These are phyloP conservation scores for Homalodisca vitripennis DNA, from an alignment of 1,140 invertebrate species.

Conservation along the genomic window DNA sequence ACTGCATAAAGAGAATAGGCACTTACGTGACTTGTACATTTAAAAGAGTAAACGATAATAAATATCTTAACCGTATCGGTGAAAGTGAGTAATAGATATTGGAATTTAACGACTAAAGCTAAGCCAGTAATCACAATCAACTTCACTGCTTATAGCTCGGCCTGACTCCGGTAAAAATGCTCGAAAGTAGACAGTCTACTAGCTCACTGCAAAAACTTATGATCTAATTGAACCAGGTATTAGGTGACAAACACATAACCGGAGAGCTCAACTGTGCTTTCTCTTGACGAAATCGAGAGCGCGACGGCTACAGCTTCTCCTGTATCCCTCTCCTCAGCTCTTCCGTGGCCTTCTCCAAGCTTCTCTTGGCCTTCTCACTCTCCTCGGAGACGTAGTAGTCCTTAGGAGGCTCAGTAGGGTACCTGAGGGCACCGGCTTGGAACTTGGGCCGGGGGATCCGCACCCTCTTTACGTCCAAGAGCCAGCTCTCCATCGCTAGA, in stretches of 20 bases:
- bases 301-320: slow-evolving; percentile 61
- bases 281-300: no score
- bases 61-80: no score
- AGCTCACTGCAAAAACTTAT: background rate
- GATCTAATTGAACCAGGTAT: slow-evolving; percentile 14
- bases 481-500: slow-evolving; percentile 70
- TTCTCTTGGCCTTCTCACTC: slow-evolving; percentile 48
- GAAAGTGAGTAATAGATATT: no score
- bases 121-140: no score
- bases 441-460: slow-evolving; percentile 82
- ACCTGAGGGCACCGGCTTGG: slow-evolving; percentile 55
- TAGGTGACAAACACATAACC: slow-evolving; percentile 22
- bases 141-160: no score
- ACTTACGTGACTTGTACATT: no score
- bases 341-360: slow-evolving; percentile 67
- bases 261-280: no score
- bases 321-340: slow-evolving; percentile 68
- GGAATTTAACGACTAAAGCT: no score
- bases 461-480: slow-evolving; percentile 77
- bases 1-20: no score
- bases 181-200: no score
- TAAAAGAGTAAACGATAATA: no score
- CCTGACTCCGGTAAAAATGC: no score
- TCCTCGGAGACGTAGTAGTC: slow-evolving; percentile 58
- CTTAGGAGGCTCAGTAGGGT: slow-evolving; percentile 63